Evolutionary conservation across 2,113 vertebrate species (phyloP), one percentile per base, ranked within the genome.

Genomic region (Epinephelus lanceolatus): DNA sequence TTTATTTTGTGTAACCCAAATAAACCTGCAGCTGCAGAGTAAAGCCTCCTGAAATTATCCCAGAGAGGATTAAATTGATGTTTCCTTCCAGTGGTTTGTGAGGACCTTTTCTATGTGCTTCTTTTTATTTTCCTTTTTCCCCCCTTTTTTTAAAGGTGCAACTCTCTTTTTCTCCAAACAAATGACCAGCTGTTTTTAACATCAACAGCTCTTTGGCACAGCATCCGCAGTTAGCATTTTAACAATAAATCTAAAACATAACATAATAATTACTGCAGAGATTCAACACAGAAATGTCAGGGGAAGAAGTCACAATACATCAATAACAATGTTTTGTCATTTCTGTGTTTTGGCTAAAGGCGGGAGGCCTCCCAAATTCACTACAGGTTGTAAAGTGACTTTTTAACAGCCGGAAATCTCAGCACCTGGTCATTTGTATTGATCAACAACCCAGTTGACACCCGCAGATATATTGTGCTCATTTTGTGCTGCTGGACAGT

Each of bases 1-100:
- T 53, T 78, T 30, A 71, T 85, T 85, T 87, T 47, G 75, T 11
- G 30, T 37, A 82, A 78, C 40, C 47, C 71, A 80, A 85, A 83
- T 71, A 78, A 81, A 87, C 18, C 66, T 69, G 10, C 61, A 79
- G 80, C 70, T 81, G 73, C 67, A 55, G 52, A 82, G 68, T 49
- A 68, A 76, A 60, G 67, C 76, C 60, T 74, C 49, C 63, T 68
- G 49, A 82, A 89, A 84, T 75, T 2, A 77, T 86, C 63, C 73
- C 76, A 57, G 21, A 45, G 12, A 74, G 78, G 71, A 86, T 84
- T 86, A 76, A 37, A 42, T 77, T 71, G n/a, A 71, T 74, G 59
- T 76, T 78, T 81, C 45, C 56, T 70, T 71, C 71, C 66, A 81
- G 47, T 27, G 25, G 57, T 42, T 68, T 40, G 37, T 21, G 14